phyloP scores from a whole-genome alignment of 2,888 invertebrate species.

The Cosmia trapezina region DNA sequence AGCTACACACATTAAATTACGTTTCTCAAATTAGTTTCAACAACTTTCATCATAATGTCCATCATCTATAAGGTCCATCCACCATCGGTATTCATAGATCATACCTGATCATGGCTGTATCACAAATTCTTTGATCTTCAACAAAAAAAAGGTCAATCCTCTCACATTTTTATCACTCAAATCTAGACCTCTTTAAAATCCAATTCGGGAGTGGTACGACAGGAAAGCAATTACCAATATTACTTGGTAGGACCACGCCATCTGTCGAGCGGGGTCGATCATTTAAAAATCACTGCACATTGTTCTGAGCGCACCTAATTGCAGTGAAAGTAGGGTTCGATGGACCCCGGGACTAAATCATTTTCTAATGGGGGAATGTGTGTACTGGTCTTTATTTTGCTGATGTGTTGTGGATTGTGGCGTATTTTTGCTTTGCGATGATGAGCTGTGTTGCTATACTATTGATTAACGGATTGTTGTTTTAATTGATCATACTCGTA shows the following conservation, averaged over 20 bases:
- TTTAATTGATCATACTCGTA: background rate
- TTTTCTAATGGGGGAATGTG: conserved; percentile 84
- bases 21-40: background rate
- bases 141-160: conserved; percentile 15
- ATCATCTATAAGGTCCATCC: no score
- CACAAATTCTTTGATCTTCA: background rate
- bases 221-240: conserved; percentile 86
- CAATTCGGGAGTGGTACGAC: conserved; percentile 64
- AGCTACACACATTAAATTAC: no score
- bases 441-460: conserved; percentile 33
- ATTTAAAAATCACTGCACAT: conserved; percentile 91
- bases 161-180: conserved; percentile 32
- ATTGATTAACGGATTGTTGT: conserved; percentile 36
- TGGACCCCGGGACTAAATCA: conserved; percentile 86
- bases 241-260: conserved; percentile 83
- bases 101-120: no score
- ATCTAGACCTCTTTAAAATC: conserved; percentile 47
- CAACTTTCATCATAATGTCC: background rate
- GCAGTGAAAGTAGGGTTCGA: conserved; percentile 89
- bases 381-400: conserved; percentile 71
- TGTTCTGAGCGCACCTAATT: conserved; percentile 90
- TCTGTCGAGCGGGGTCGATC: conserved; percentile 85
- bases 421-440: conserved; percentile 50
- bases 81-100: no score
- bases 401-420: conserved; percentile 62